Conservation (phyloP, 2,113 vertebrate species). For the Lepus americanus region DNA sequence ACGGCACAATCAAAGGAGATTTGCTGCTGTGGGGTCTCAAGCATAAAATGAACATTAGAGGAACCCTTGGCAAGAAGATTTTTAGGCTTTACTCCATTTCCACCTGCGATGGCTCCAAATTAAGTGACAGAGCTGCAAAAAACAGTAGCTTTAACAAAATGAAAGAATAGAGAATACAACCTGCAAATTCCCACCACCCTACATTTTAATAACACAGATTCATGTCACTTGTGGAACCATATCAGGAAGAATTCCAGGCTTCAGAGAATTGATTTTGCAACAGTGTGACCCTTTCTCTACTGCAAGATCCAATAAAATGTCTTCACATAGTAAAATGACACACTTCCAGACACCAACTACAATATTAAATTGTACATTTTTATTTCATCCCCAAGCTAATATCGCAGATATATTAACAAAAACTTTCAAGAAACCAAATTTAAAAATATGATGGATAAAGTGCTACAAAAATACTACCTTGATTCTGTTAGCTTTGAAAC, state of each 20-base stretch:
- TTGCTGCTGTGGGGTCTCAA: neutral
- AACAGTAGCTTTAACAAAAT: neutral
- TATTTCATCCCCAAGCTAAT: conserved; percentile 9
- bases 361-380: conserved; percentile 15
- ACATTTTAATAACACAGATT: conserved; percentile 28
- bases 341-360: neutral
- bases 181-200: neutral
- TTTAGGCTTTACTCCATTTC: neutral
- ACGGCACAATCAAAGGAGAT: neutral
- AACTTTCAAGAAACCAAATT: neutral
- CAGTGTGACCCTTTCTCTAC: neutral
- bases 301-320: neutral
- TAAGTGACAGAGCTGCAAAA: neutral
- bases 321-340: conserved; percentile 13
- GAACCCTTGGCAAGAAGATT: neutral
- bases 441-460: neutral
- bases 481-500: neutral
- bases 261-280: conserved; percentile 37
- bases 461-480: neutral
- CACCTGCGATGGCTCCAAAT: neutral
- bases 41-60: neutral
- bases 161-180: neutral
- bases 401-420: neutral
- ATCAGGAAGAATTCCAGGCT: neutral
- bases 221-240: conserved; percentile 40